Percentiles rank a stretch among this genome's conserved stretches.
Conservation (phyloP, 2,888 invertebrate species). For the Sympetrum striolatum region DNA sequence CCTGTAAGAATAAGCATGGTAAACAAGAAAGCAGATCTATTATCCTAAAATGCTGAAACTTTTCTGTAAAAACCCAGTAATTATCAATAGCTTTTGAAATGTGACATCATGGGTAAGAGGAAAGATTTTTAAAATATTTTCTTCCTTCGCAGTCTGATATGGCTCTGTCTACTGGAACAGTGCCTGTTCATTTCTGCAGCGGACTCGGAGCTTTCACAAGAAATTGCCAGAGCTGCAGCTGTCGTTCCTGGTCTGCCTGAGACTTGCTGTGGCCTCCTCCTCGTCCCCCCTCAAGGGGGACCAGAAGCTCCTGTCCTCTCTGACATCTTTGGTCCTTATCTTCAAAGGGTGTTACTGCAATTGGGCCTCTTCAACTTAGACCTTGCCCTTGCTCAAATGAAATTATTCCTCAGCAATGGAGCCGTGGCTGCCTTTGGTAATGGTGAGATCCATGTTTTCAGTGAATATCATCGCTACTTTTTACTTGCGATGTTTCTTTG, state of each 20-base stretch:
- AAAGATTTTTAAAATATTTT: not conserved
- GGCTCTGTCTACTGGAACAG: slow-evolving; percentile 82
- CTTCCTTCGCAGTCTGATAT: slow-evolving; percentile 70
- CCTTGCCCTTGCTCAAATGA: slow-evolving; percentile 66
- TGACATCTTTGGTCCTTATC: slow-evolving; percentile 68
- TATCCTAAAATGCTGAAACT: not conserved
- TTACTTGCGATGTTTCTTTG: too few relatives aligned
- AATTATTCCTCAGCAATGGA: slow-evolving; percentile 64
- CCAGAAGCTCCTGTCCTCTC: slow-evolving; percentile 61
- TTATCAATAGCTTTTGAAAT: too few relatives aligned
- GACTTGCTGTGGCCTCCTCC: slow-evolving; percentile 74
- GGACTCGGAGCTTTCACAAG: slow-evolving; percentile 58
- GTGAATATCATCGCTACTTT: not conserved
- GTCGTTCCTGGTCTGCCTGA: slow-evolving; percentile 71
- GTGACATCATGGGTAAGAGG: too few relatives aligned
- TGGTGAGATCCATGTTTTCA: not conserved
- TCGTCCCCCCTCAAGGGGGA: slow-evolving; percentile 63
- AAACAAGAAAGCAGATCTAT: not conserved
- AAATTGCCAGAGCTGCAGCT: slow-evolving; percentile 69
- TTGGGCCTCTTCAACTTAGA: slow-evolving; percentile 71
- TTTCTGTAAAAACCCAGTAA: too few relatives aligned
- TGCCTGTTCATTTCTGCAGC: slow-evolving; percentile 66
- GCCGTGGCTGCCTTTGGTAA: slow-evolving; percentile 56
- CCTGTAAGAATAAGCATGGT: too few relatives aligned
- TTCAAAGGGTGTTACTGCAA: slow-evolving; percentile 74